Evolutionary conservation across 2,797 vertebrate genomes (phyloP).

Genomic region (Urophycis tenuis): DNA sequence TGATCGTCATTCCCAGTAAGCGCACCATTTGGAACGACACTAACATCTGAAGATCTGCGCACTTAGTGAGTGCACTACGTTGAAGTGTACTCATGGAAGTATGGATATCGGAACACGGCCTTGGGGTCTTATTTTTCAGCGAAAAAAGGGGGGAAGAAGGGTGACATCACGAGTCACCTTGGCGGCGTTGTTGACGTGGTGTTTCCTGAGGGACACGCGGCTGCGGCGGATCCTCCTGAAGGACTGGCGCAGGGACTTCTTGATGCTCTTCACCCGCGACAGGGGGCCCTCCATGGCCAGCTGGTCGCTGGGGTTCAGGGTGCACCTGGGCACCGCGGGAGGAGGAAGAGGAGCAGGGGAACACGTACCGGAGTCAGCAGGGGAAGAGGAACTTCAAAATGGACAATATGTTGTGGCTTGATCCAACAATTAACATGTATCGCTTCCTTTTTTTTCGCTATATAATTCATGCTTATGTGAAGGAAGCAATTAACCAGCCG

Average conservation of each 20-base stretch:
- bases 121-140: not conserved
- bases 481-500: too few species aligned
- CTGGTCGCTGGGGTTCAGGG: constrained; percentile 92
- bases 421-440: too few species aligned
- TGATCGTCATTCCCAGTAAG: too few species aligned
- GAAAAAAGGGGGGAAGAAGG: not conserved
- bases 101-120: too few species aligned
- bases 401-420: too few species aligned
- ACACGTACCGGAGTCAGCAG: not conserved
- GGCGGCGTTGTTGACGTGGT: constrained; percentile 70
- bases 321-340: constrained; percentile 75
- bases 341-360: not conserved
- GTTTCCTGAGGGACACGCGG: constrained; percentile 83
- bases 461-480: too few species aligned
- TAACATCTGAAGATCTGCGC: too few species aligned
- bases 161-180: constrained; percentile 55
- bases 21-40: too few species aligned
- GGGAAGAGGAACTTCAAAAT: not conserved
- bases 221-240: constrained; percentile 94
- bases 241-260: constrained; percentile 94
- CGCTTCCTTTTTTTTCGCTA: too few species aligned
- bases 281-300: constrained; percentile 91
- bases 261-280: constrained; percentile 94
- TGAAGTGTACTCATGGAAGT: too few species aligned
- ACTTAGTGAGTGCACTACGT: too few species aligned